A percentile compares a stretch with the other conserved stretches of the same genome.
Evolutionary conservation across 2,113 vertebrate species (phyloP).

Genomic region (Peucedramus taeniatus): DNA sequence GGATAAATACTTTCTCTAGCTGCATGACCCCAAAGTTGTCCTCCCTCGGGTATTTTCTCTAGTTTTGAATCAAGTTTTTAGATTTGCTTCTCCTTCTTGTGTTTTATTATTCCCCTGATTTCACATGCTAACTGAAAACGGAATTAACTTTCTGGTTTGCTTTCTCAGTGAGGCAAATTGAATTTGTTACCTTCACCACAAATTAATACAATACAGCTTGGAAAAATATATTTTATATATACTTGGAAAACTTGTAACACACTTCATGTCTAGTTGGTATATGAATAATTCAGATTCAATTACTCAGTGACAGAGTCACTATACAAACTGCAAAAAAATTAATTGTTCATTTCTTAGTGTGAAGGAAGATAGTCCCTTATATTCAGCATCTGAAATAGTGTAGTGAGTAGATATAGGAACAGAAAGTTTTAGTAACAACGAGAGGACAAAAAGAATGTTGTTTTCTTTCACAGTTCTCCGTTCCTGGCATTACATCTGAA

Average conservation of each 20-base stretch:
- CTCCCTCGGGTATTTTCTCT: background rate
- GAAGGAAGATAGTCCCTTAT: background rate
- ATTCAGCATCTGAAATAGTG: background rate
- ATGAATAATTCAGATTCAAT: slow-evolving; percentile 44
- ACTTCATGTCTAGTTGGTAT: background rate
- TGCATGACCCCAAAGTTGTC: accelerated
- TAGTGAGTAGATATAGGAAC: background rate
- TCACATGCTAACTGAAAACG: background rate
- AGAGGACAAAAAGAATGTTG: background rate
- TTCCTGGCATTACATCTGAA: background rate
- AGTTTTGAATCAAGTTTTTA: background rate
- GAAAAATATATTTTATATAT: background rate
- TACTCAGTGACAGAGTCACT: background rate
- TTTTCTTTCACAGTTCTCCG: background rate
- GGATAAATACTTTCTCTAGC: background rate
- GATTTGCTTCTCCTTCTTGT: background rate
- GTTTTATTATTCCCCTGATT: background rate
- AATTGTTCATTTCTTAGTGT: background rate
- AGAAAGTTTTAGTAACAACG: background rate
- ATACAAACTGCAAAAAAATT: background rate
- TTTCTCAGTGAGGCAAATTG: slow-evolving; percentile 1
- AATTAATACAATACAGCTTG: background rate
- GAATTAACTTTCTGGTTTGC: slow-evolving; percentile 29
- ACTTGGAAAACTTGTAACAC: background rate
- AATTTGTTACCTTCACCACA: slow-evolving; percentile 10